Evolutionary conservation across 1,140 invertebrate genomes (phyloP).

Genomic region (Yoshiicerus persimilis): DNA sequence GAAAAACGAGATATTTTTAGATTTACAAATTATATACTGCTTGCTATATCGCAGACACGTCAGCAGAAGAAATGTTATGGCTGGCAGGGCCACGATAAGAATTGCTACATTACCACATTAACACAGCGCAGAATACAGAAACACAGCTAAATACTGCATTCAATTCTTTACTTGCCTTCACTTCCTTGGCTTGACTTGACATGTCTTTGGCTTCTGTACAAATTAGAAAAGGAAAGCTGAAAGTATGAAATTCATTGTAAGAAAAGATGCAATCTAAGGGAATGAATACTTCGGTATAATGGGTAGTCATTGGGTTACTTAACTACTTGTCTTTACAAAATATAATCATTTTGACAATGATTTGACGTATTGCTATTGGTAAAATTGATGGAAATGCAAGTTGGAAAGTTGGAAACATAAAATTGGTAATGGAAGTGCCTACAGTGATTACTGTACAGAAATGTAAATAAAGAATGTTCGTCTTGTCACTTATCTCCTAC

Average conservation of each 20-base stretch:
- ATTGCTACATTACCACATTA: not conserved
- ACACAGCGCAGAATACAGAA: not conserved
- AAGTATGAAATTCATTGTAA: not conserved
- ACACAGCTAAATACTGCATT: too few relatives aligned
- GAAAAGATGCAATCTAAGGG: not conserved
- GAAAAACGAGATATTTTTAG: not conserved
- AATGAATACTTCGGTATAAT: not conserved
- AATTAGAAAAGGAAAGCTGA: not conserved
- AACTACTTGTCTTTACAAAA: not conserved
- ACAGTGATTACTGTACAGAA: not conserved
- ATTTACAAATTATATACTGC: slow-evolving; percentile 12
- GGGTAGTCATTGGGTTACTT: not conserved
- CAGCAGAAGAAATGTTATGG: not conserved
- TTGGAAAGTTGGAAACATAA: too few relatives aligned
- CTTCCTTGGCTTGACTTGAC: not conserved
- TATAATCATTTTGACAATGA: too few relatives aligned
- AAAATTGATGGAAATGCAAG: not conserved
- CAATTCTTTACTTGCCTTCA: not conserved
- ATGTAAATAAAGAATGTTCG: not conserved
- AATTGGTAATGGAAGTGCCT: too few relatives aligned
- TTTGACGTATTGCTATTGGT: not conserved
- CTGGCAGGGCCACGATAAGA: not conserved
- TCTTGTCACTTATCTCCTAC: not conserved
- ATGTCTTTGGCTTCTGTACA: not conserved
- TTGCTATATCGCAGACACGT: not conserved